phyloP scores from a whole-genome alignment of 2,888 invertebrate genomes.

The Rapana venosa region DNA sequence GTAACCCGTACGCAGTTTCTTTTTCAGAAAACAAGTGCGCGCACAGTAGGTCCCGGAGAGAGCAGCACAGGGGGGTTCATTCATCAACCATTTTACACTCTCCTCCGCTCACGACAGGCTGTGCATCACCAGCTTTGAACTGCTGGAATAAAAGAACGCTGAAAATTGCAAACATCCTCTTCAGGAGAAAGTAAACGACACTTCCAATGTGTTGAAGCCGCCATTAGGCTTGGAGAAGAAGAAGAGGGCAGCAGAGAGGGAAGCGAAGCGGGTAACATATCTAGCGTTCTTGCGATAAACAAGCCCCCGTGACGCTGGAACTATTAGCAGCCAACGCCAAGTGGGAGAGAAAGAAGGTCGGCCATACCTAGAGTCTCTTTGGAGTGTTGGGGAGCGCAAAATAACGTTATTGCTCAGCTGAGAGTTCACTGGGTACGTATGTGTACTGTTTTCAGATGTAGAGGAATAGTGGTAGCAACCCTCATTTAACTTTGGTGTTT shows the following conservation, averaged over 20 bases:
- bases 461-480: too few relatives aligned
- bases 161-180: slow-evolving; percentile 20
- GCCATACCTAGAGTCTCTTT: neutral
- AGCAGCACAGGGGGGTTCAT: neutral
- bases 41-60: neutral
- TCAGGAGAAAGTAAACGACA: slow-evolving; percentile 3
- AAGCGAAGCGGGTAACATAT: neutral
- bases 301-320: neutral
- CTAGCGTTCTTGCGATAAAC: slow-evolving; percentile 6
- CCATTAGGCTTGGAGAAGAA: neutral
- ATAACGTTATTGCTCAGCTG: neutral
- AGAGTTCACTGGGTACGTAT: neutral
- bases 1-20: neutral
- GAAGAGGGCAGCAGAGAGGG: neutral
- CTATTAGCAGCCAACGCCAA: slow-evolving; percentile 1
- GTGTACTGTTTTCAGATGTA: too few relatives aligned
- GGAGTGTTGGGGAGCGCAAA: neutral
- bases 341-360: neutral
- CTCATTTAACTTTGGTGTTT: too few relatives aligned
- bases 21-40: neutral
- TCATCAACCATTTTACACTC: neutral
- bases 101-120: neutral
- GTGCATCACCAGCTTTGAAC: slow-evolving; percentile 10
- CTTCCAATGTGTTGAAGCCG: neutral
- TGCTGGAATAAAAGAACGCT: neutral